These are phyloP conservation scores for Neodon shergylaensis DNA, from an alignment of 2,113 vertebrate species.

Conservation along the genomic window DNA sequence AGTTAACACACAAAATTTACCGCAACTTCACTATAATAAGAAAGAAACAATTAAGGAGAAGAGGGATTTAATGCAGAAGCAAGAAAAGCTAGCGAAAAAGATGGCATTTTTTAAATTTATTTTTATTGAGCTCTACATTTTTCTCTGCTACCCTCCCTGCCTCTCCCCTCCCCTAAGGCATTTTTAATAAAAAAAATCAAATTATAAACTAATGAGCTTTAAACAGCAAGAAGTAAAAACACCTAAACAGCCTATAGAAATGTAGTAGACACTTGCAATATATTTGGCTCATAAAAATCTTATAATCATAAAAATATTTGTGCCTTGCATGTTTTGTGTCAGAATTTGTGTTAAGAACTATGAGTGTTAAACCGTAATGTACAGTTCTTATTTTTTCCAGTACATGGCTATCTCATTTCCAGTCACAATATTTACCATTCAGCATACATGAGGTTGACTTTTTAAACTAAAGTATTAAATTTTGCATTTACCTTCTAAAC, in stretches of 20 bases:
- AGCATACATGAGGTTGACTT: not conserved
- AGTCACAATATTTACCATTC: not conserved
- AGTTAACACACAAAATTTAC: not conserved
- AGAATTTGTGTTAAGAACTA: slow-evolving; percentile 19
- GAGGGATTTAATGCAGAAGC: not conserved
- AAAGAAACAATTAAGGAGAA: not conserved
- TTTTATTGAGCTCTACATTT: too few species aligned
- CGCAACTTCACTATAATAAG: not conserved
- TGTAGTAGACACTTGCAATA: not conserved
- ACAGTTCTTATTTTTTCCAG: not conserved
- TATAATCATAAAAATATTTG: not conserved
- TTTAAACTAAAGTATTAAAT: not conserved
- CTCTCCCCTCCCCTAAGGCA: too few species aligned
- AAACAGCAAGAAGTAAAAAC: not conserved
- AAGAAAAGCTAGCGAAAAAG: not conserved
- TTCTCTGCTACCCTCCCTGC: too few species aligned
- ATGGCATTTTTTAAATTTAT: not conserved
- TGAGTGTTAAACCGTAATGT: not conserved
- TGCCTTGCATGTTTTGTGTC: not conserved
- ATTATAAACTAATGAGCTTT: slow-evolving; percentile 5
- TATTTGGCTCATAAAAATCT: not conserved
- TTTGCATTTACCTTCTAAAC: slow-evolving; percentile 28
- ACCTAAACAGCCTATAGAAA: not conserved
- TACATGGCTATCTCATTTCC: not conserved
- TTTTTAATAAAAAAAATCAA: not conserved